These are phyloP conservation scores for Drosophila borealis DNA, from an alignment of 2,888 invertebrate species.

Conservation along the genomic window DNA sequence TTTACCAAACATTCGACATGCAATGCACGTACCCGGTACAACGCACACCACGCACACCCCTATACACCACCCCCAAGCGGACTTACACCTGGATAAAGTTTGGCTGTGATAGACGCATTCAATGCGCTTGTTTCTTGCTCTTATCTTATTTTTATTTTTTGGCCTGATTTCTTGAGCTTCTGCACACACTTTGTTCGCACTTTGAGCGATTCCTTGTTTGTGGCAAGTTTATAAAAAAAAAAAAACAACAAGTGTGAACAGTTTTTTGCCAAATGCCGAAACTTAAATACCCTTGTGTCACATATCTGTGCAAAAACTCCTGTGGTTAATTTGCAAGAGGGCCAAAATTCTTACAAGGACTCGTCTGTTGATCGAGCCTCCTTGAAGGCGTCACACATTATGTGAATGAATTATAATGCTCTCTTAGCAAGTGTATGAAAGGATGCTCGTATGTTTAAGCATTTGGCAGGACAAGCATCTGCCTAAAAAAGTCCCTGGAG, in stretches of 20 bases:
- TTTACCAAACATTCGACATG: constrained; percentile 73
- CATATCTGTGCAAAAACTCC: too few relatives aligned
- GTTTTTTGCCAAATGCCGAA: not conserved
- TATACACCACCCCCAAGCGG: constrained; percentile 16
- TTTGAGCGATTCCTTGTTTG: constrained; percentile 49
- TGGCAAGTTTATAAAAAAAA: constrained; percentile 32
- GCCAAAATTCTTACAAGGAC: too few relatives aligned
- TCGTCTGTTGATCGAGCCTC: too few relatives aligned
- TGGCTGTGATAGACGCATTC: constrained; percentile 47
- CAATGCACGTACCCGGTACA: constrained; percentile 66
- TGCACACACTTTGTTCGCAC: constrained; percentile 25
- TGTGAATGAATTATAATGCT: not conserved
- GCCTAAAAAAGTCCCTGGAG: constrained; percentile 33
- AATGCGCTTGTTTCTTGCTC: constrained; percentile 38
- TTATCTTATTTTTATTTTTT: constrained; percentile 39
- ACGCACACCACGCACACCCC: constrained; percentile 14
- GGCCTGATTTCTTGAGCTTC: constrained; percentile 53
- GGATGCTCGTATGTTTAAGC: constrained; percentile 1
- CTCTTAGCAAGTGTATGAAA: not conserved
- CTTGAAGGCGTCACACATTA: not conserved
- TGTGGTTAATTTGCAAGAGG: too few relatives aligned
- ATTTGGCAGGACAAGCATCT: constrained; percentile 8
- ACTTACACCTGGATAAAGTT: constrained; percentile 46
- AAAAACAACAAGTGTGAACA: not conserved
- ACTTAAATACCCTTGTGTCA: constrained; percentile 1